Evolutionary conservation across 2,888 invertebrate species (phyloP), one percentile per base, ranked within the genome.

Genomic region (Lithosia quadra): DNA sequence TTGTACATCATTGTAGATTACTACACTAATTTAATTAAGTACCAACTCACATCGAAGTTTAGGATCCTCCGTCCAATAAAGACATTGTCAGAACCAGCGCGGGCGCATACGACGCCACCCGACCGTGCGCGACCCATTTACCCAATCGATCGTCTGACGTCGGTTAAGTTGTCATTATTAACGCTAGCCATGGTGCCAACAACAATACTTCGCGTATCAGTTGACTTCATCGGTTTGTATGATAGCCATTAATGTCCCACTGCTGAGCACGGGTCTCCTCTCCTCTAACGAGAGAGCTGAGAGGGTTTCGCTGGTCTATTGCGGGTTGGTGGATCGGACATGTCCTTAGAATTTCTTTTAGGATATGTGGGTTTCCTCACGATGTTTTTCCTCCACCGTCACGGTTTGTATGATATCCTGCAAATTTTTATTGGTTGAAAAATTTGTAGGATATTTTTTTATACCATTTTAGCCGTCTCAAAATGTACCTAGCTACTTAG

Each of bases 71-170:
- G 77, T 57, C 60, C 36, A 75, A 91, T 92, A 89, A 78, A 92
- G 91, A 88, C 84, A 79, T 91, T 86, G 88, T 88, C 88, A 85
- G 22, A 84, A 84, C 83, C 76, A 67, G 74, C 84, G 75, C 82
- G 34, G 74, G 81, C 83, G 76, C 82, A 72, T 68, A 61, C 74
- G 73, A 62, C 75, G 82, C 69, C 63, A 69, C 67, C 73, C 70
- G 70, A 76, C 63, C 79, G 71, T 72, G 53, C 43, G 60, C 73
- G 84, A 84, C 88, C 87, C 77, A 89, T 69, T 85, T 90, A 83
- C 75, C 74, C 81, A 84, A 75, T 75, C 77, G 73, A 61, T 75
- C 72, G 80, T 39, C 56, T 69, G 67, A 75, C 72, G 66, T 56
- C 78, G 64, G 73, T 75, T 74, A 74, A 78, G 65, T 81, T 75